A percentile compares a stretch with the other conserved stretches of the same genome.
phyloP scores from a whole-genome alignment of 1,140 invertebrate species.

The Bombus confusus region DNA sequence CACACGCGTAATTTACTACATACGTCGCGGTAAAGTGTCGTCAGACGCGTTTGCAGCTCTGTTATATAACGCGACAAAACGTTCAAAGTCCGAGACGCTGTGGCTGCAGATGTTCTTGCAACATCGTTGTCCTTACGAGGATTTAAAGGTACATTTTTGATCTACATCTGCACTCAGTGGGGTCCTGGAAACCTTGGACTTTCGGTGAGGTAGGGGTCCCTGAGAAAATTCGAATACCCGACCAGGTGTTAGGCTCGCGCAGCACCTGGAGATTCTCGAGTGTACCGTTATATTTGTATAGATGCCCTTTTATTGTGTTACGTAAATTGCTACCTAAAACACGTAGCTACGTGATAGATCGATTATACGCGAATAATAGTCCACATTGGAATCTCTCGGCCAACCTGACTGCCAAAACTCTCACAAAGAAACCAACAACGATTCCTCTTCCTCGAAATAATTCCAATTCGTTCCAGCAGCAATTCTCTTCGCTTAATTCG shows the following conservation, averaged over 20 bases:
- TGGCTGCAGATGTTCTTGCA: slow-evolving; percentile 39
- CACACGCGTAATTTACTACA: not conserved
- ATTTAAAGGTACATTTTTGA: slow-evolving; percentile 25
- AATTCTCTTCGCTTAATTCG: slow-evolving; percentile 3
- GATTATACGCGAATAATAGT: not conserved
- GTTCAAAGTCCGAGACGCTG: not conserved
- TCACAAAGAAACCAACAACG: not conserved
- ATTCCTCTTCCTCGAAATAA: not conserved
- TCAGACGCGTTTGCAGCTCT: not conserved
- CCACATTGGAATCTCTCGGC: not conserved
- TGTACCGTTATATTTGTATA: slow-evolving; percentile 52
- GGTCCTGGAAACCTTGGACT: slow-evolving; percentile 46
- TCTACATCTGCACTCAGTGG: slow-evolving; percentile 54
- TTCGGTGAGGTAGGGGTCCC: slow-evolving; percentile 19
- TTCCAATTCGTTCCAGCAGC: not conserved
- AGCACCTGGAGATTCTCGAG: slow-evolving; percentile 51
- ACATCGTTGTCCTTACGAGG: slow-evolving; percentile 20
- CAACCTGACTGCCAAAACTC: not conserved
- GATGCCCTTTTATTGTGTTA: slow-evolving; percentile 26
- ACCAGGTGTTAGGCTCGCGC: slow-evolving; percentile 46
- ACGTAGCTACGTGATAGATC: not conserved
- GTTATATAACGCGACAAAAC: not conserved
- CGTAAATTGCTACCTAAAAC: slow-evolving; percentile 36
- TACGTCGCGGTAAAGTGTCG: not conserved
- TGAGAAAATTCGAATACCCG: slow-evolving; percentile 63